Evolutionary conservation across 2,888 invertebrate genomes (phyloP).

Genomic region (Linnaemya vulpina): DNA sequence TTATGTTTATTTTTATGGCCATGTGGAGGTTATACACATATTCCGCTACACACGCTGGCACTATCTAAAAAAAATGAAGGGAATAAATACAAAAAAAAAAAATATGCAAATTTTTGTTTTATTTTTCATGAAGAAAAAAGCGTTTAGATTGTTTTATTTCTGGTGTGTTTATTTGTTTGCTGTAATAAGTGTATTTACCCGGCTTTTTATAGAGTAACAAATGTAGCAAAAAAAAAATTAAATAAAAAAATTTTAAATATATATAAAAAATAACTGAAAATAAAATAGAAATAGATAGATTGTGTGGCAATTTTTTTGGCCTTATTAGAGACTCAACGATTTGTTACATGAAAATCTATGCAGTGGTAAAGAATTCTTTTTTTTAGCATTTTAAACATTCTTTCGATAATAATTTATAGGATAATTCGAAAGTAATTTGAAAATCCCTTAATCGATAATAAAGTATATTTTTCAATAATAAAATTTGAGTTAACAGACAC

Average conservation of each 20-base stretch:
- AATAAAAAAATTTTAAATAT: no score
- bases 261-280: no score
- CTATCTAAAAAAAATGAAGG: neutral
- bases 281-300: slow-evolving; percentile 48
- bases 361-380: slow-evolving; percentile 11
- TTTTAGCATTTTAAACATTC: slow-evolving; percentile 26
- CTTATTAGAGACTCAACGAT: slow-evolving; percentile 2
- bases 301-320: slow-evolving; percentile 61
- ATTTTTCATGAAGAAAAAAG: neutral
- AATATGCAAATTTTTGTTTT: slow-evolving; percentile 57
- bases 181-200: slow-evolving; percentile 11
- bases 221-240: neutral
- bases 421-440: slow-evolving; percentile 18
- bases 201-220: slow-evolving; percentile 15
- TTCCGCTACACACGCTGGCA: neutral
- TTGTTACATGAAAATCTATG: slow-evolving; percentile 5
- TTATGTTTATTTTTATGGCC: slow-evolving; percentile 61
- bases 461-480: neutral
- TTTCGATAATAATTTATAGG: slow-evolving; percentile 3
- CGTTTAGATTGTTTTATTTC: slow-evolving; percentile 13
- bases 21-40: slow-evolving; percentile 51
- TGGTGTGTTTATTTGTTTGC: slow-evolving; percentile 24
- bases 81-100: slow-evolving; percentile 24
- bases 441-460: neutral
- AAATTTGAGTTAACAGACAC: neutral